Conservation (phyloP, 2,797 vertebrate genomes). For the Cichlasoma orientale region DNA sequence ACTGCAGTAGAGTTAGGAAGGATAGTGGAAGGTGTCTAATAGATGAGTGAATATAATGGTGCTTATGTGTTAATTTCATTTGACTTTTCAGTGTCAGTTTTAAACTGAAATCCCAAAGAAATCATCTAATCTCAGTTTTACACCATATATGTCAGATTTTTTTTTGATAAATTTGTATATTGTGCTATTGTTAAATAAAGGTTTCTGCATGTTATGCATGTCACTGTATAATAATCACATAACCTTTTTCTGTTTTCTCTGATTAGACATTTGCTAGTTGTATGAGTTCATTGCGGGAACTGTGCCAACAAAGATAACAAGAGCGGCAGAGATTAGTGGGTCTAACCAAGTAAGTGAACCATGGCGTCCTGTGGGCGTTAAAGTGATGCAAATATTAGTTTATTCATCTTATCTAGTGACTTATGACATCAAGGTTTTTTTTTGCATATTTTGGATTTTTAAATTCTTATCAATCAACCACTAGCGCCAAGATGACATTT, state of each 20-base stretch:
- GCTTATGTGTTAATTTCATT: neutral
- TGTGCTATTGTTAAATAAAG: neutral
- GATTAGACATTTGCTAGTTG: neutral
- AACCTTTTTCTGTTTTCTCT: neutral
- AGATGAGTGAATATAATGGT: too few species aligned
- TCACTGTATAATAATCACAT: neutral
- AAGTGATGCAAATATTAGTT: neutral
- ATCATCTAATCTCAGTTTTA: neutral
- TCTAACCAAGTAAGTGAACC: neutral
- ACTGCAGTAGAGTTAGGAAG: neutral
- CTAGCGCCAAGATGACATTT: neutral
- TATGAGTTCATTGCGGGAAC: neutral
- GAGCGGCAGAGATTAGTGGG: neutral
- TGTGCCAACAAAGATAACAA: neutral
- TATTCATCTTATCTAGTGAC: neutral
- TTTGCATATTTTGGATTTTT: neutral
- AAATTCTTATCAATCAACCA: neutral
- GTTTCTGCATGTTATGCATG: neutral
- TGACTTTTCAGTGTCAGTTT: neutral
- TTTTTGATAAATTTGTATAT: neutral
- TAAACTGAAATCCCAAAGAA: neutral
- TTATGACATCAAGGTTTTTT: neutral
- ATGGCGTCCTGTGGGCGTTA: neutral
- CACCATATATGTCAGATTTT: neutral
- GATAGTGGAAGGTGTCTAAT: neutral